phyloP scores from a whole-genome alignment of 2,113 vertebrate genomes.

The Labrus mixtus region DNA sequence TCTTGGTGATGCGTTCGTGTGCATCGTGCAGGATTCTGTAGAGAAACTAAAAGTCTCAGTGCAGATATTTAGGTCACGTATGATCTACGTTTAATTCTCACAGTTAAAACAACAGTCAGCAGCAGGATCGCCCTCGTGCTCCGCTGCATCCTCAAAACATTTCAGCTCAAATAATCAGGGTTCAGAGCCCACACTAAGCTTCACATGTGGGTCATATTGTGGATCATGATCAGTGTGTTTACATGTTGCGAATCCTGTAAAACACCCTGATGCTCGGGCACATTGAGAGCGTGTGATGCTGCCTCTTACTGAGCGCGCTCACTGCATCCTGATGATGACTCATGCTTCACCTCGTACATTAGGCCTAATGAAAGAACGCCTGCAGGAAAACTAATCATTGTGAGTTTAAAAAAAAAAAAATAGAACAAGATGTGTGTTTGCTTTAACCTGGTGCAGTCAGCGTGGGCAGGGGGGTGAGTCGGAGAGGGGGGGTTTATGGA shows the following conservation, averaged over 20 bases:
- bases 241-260: not conserved
- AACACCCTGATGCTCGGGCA: not conserved
- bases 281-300: not conserved
- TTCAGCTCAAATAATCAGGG: too few relatives aligned
- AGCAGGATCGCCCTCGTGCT: too few relatives aligned
- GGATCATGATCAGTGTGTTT: not conserved
- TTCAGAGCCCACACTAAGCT: not conserved
- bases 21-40: too few relatives aligned
- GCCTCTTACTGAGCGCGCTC: constrained; percentile 32
- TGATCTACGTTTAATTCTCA: too few relatives aligned
- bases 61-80: too few relatives aligned
- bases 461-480: not conserved
- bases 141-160: too few relatives aligned
- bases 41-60: too few relatives aligned
- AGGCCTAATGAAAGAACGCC: constrained; percentile 34
- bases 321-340: constrained; percentile 26
- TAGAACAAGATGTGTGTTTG: constrained; percentile 23
- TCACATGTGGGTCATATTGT: not conserved
- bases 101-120: too few relatives aligned
- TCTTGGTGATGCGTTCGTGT: too few relatives aligned
- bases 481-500: not conserved
- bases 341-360: constrained; percentile 37
- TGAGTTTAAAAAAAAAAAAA: not conserved
- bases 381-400: constrained; percentile 14
- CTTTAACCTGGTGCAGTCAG: constrained; percentile 38